A percentile compares a stretch with the other conserved stretches of the same genome.
These are phyloP conservation scores for Exocentrus adspersus DNA, from an alignment of 2,888 invertebrate genomes.

Conservation along the genomic window DNA sequence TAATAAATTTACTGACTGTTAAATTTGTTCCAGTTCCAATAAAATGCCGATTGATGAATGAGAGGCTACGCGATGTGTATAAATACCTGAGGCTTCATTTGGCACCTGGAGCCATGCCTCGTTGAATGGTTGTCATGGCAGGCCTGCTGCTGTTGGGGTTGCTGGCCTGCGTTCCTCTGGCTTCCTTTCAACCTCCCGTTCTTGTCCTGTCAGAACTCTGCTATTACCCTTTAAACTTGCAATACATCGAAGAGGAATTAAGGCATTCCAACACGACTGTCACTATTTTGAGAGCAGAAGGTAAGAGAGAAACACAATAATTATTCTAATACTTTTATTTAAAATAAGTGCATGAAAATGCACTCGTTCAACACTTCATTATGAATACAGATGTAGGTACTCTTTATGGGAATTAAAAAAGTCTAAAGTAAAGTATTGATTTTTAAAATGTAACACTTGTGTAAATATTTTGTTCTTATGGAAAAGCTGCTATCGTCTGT, in stretches of 20 bases:
- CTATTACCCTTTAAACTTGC: conserved; percentile 69
- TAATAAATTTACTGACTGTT: too few species aligned
- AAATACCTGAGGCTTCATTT: conserved; percentile 23
- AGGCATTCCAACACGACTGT: conserved; percentile 65
- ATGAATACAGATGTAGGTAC: too few species aligned
- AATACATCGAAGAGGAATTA: conserved; percentile 71
- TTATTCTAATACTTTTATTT: too few species aligned
- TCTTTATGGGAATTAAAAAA: too few species aligned
- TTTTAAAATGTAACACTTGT: too few species aligned
- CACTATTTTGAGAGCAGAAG: conserved; percentile 59
- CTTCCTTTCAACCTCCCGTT: conserved; percentile 64
- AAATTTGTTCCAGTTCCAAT: conserved; percentile 9
- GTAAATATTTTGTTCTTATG: not conserved
- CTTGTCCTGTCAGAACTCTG: conserved; percentile 64
- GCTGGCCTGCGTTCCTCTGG: conserved; percentile 65
- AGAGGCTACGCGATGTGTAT: not conserved
- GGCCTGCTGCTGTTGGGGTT: conserved; percentile 71
- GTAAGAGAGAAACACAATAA: conserved; percentile 50
- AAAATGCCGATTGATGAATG: conserved; percentile 11
- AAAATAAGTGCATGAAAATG: too few species aligned
- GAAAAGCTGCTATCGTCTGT: not conserved
- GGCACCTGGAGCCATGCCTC: conserved; percentile 54
- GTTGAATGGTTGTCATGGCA: conserved; percentile 59
- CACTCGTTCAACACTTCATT: too few species aligned
- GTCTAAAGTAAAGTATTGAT: too few species aligned